Conservation (phyloP, 2,888 invertebrate genomes). For the Tachina grossa region DNA sequence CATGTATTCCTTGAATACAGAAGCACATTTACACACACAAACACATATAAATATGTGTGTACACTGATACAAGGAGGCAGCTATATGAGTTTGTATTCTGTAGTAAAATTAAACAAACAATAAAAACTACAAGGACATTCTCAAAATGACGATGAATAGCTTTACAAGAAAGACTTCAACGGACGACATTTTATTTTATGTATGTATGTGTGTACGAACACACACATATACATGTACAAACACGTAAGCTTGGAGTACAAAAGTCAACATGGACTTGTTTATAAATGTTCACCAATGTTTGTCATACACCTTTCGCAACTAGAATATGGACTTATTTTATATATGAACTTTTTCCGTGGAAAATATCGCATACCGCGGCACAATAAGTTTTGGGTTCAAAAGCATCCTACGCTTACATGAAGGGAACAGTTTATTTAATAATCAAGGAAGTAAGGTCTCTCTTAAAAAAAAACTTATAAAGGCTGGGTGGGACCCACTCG, state of each 20-base stretch:
- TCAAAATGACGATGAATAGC: constrained; percentile 19
- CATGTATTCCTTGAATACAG: constrained; percentile 50
- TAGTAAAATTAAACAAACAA: constrained; percentile 61
- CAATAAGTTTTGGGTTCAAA: too few relatives aligned
- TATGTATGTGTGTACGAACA: too few relatives aligned
- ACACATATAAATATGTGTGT: neutral
- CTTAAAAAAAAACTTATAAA: too few relatives aligned
- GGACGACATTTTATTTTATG: constrained; percentile 5
- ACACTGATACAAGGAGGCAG: neutral
- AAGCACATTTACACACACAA: neutral
- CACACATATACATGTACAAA: neutral
- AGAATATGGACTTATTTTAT: neutral
- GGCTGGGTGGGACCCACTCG: too few relatives aligned
- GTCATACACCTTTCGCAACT: neutral
- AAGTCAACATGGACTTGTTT: constrained; percentile 47
- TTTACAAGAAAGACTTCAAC: neutral
- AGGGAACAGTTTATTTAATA: too few relatives aligned
- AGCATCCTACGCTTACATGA: too few relatives aligned
- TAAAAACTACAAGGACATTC: constrained; percentile 63
- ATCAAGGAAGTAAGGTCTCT: too few relatives aligned
- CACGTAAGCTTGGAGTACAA: constrained; percentile 26
- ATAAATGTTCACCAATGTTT: constrained; percentile 24
- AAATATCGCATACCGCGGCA: too few relatives aligned
- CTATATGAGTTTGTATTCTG: constrained; percentile 28
- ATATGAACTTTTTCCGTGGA: neutral